Conservation (phyloP, 2,113 vertebrate genomes). For the Microtus richardsoni region DNA sequence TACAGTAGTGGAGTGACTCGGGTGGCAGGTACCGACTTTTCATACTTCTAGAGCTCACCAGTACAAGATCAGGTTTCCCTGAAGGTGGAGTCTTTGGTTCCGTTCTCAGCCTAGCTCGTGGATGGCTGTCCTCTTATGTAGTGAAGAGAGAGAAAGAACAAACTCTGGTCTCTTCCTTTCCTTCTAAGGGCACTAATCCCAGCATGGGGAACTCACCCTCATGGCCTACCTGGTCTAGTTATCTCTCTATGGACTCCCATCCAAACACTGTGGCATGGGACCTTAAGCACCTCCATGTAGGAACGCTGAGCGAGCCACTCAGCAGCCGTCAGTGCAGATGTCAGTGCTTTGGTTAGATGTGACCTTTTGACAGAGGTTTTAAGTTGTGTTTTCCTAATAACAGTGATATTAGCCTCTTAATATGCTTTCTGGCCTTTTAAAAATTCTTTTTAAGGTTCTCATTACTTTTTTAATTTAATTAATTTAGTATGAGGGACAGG, state of each 20-base stretch:
- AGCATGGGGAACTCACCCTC: not conserved
- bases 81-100: not conserved
- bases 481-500: not conserved
- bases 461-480: not conserved
- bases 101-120: too few relatives aligned
- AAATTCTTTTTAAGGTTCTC: not conserved
- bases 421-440: not conserved
- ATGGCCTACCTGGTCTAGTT: not conserved
- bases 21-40: not conserved
- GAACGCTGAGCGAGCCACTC: not conserved
- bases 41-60: too few relatives aligned
- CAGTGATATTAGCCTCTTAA: not conserved
- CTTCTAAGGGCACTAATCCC: not conserved
- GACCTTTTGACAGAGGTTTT: not conserved
- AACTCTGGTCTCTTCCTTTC: not conserved
- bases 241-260: not conserved
- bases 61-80: not conserved
- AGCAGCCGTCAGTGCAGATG: not conserved
- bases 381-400: not conserved
- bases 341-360: not conserved
- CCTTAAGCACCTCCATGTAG: not conserved
- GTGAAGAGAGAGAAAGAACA: not conserved
- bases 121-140: not conserved
- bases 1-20: accelerated
- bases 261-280: not conserved